Evolutionary conservation across 1,140 invertebrate species (phyloP).

Genomic region (Drosophila neocordata): DNA sequence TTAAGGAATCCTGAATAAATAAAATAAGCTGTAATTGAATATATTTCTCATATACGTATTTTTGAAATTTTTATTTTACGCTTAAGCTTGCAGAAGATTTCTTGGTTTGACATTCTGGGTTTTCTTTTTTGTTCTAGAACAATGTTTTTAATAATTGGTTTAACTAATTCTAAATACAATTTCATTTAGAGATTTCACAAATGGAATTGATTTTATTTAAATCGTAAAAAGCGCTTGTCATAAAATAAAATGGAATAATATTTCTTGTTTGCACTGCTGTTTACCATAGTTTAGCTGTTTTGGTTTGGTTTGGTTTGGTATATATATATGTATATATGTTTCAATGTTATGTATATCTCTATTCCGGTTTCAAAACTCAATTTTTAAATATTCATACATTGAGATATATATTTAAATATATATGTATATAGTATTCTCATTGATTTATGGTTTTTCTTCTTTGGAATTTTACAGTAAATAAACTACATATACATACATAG

Average conservation of each 20-base stretch:
- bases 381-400: conserved; percentile 54
- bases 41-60: conserved; percentile 29
- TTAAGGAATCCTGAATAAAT: no score
- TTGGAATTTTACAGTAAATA: conserved; percentile 49
- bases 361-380: conserved; percentile 44
- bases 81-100: conserved; percentile 68
- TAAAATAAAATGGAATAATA: conserved; percentile 74
- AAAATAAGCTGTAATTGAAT: no score
- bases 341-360: conserved; percentile 30
- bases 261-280: conserved; percentile 64
- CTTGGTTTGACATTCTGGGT: conserved; percentile 61
- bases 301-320: conserved; percentile 41
- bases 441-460: conserved; percentile 28
- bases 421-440: conserved; percentile 28
- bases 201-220: conserved; percentile 52
- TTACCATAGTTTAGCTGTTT: conserved; percentile 61
- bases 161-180: conserved; percentile 76
- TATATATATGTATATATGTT: conserved; percentile 24
- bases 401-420: conserved; percentile 32
- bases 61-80: conserved; percentile 67
- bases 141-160: conserved; percentile 49
- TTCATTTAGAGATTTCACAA: conserved; percentile 44
- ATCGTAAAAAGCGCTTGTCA: conserved; percentile 75
- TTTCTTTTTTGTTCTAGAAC: conserved; percentile 4
- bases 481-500: conserved; percentile 50